phyloP scores from a whole-genome alignment of 2,888 invertebrate genomes.

The Plagodis pulveraria region DNA sequence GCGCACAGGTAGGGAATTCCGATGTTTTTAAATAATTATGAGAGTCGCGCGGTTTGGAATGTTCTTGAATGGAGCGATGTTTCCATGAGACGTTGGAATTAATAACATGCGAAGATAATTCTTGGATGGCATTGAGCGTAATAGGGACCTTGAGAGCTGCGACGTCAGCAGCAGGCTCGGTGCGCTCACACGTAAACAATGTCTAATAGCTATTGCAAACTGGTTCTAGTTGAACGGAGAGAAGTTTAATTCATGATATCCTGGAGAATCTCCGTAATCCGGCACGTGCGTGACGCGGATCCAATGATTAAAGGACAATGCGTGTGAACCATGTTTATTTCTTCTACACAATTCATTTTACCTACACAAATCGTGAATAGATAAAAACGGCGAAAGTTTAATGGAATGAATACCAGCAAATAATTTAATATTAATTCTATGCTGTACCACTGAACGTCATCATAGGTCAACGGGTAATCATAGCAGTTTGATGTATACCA shows the following conservation, averaged over 20 bases:
- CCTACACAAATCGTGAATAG: neutral
- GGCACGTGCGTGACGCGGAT: slow-evolving; percentile 47
- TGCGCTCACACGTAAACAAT: slow-evolving; percentile 70
- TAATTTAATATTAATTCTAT: neutral
- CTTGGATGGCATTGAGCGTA: slow-evolving; percentile 55
- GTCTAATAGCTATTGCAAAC: slow-evolving; percentile 53
- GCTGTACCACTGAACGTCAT: no score
- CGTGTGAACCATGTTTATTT: slow-evolving; percentile 1
- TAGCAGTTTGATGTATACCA: no score
- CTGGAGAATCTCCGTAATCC: slow-evolving; percentile 67
- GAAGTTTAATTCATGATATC: slow-evolving; percentile 59
- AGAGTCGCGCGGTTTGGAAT: slow-evolving; percentile 14
- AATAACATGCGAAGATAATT: slow-evolving; percentile 22
- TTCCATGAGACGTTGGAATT: slow-evolving; percentile 7
- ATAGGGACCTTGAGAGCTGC: slow-evolving; percentile 58
- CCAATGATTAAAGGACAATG: slow-evolving; percentile 29
- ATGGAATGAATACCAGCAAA: neutral
- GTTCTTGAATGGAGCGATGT: slow-evolving; percentile 15
- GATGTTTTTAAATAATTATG: slow-evolving; percentile 33
- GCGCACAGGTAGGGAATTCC: slow-evolving; percentile 53
- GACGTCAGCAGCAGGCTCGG: slow-evolving; percentile 50
- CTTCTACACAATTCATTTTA: no score
- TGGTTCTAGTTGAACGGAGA: slow-evolving; percentile 50
- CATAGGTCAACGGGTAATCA: no score
- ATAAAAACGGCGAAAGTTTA: neutral